Percentiles rank a stretch among this genome's conserved stretches.
These are phyloP conservation scores for Erpobdella octoculata DNA, from an alignment of 2,888 invertebrate genomes.

Conservation along the genomic window DNA sequence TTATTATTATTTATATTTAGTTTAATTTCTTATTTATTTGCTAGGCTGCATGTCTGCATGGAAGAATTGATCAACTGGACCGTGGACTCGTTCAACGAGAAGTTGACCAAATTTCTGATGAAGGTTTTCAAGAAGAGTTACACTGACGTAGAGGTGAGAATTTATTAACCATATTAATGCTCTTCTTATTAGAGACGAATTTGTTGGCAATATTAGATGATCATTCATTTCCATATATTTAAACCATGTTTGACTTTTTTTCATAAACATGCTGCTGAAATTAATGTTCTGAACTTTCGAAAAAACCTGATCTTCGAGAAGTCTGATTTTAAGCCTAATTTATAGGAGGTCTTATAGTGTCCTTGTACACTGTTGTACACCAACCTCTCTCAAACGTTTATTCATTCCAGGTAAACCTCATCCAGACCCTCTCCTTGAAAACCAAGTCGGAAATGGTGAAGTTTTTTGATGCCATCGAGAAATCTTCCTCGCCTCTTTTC, in stretches of 20 bases:
- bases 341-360: too few relatives aligned
- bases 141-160: conserved; percentile 8
- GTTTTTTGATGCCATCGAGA: background rate
- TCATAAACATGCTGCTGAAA: too few relatives aligned
- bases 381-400: background rate
- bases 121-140: conserved; percentile 16
- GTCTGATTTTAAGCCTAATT: too few relatives aligned
- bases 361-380: background rate
- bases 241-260: too few relatives aligned
- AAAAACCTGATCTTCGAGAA: too few relatives aligned
- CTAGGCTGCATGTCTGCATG: background rate
- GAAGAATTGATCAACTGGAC: background rate
- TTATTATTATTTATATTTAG: background rate
- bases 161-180: too few relatives aligned
- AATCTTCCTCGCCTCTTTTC: too few relatives aligned
- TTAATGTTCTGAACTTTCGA: too few relatives aligned
- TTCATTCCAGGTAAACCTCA: background rate
- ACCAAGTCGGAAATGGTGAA: background rate
- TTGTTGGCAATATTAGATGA: too few relatives aligned
- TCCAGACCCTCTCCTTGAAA: background rate
- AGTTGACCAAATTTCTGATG: background rate
- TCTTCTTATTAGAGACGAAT: too few relatives aligned
- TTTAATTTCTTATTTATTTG: background rate
- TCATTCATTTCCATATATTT: too few relatives aligned
- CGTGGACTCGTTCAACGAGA: background rate